Evolutionary conservation across 2,113 vertebrate genomes (phyloP).

Genomic region (Sphaerodactylus townsendi): DNA sequence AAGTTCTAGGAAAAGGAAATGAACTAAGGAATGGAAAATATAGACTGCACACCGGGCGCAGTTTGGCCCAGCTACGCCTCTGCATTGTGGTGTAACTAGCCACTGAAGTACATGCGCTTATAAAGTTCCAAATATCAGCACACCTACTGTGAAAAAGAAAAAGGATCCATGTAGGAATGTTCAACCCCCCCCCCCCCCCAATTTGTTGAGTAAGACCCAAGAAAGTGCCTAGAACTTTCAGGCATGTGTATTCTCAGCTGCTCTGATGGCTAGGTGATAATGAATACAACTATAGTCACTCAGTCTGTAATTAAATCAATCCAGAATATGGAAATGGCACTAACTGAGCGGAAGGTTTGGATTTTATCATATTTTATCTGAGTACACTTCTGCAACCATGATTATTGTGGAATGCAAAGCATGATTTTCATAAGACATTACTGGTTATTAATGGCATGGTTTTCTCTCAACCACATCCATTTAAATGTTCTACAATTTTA

Average conservation of each 20-base stretch:
- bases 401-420: background rate
- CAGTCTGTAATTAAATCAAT: background rate
- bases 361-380: background rate
- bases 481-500: background rate
- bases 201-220: background rate
- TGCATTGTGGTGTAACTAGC: background rate
- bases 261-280: background rate
- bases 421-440: background rate
- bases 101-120: background rate
- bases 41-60: too few relatives aligned
- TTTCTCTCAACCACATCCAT: background rate
- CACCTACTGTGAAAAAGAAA: background rate
- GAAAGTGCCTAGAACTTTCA: background rate
- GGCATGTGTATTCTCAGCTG: background rate
- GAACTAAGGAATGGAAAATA: too few relatives aligned
- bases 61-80: too few relatives aligned
- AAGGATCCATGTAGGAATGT: background rate
- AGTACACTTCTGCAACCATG: background rate
- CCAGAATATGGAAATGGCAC: background rate
- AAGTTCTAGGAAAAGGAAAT: too few relatives aligned
- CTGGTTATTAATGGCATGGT: background rate
- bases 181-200: background rate
- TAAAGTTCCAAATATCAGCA: background rate
- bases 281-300: background rate
- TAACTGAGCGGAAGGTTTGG: background rate